These are phyloP conservation scores for Lithophane ornitopus DNA, from an alignment of 2,888 invertebrate species.

Conservation along the genomic window DNA sequence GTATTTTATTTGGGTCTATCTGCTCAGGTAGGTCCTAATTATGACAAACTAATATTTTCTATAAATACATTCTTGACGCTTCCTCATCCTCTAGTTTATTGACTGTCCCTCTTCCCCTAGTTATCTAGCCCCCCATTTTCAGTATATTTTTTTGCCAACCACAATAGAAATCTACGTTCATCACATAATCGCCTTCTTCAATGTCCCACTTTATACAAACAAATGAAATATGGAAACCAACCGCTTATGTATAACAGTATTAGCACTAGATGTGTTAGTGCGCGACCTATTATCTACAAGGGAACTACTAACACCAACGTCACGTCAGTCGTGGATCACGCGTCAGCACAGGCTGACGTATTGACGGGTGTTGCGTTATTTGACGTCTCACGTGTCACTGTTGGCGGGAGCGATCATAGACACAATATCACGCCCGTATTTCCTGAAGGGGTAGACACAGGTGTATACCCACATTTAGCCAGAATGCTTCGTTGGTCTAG, in stretches of 20 bases:
- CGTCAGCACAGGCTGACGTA: slow-evolving; percentile 17
- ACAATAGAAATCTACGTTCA: too few relatives aligned
- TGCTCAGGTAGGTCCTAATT: too few relatives aligned
- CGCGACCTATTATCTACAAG: not conserved
- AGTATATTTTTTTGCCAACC: too few relatives aligned
- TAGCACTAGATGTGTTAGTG: not conserved
- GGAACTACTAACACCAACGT: not conserved
- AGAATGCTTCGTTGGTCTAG: not conserved
- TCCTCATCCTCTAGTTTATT: too few relatives aligned
- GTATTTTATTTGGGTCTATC: too few relatives aligned
- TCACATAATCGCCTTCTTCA: too few relatives aligned
- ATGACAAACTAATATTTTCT: too few relatives aligned
- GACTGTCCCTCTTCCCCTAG: too few relatives aligned
- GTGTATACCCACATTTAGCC: not conserved
- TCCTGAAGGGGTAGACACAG: not conserved
- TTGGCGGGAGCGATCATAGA: not conserved
- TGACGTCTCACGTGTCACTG: not conserved
- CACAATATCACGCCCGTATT: not conserved
- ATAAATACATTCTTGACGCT: too few relatives aligned
- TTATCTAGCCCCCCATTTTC: too few relatives aligned
- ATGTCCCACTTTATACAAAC: too few relatives aligned
- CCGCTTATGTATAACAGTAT: not conserved
- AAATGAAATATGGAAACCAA: too few relatives aligned
- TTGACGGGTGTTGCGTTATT: not conserved
- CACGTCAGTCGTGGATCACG: slow-evolving; percentile 8